Conservation (phyloP, 2,113 vertebrate genomes). For the Scatophagus argus region DNA sequence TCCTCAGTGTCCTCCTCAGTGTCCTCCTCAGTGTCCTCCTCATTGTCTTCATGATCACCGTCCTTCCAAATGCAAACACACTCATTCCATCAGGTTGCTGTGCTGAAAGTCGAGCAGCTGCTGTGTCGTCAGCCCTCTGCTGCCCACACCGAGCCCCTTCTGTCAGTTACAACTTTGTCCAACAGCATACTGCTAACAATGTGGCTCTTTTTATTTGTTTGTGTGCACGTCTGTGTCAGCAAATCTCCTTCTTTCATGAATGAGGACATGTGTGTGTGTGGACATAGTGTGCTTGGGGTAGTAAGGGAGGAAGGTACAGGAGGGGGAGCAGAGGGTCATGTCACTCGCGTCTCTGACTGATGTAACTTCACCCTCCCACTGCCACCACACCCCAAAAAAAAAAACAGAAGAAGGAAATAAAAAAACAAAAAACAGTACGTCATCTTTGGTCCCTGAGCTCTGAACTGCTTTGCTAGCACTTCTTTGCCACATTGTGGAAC, state of each 20-base stretch:
- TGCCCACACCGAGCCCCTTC: conserved; percentile 67
- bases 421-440: conserved; percentile 40
- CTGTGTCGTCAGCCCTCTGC: conserved; percentile 55
- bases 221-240: conserved; percentile 43
- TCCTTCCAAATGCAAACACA: conserved; percentile 45
- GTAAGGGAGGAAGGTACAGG: conserved; percentile 1
- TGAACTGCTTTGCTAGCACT: conserved; percentile 73
- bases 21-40: conserved; percentile 36
- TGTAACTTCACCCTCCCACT: conserved; percentile 54
- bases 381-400: neutral
- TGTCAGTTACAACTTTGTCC: conserved; percentile 63
- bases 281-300: conserved; percentile 22
- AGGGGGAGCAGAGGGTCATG: neutral
- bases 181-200: conserved; percentile 62
- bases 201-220: conserved; percentile 58
- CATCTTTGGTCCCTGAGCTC: conserved; percentile 59
- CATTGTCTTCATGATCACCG: conserved; percentile 12
- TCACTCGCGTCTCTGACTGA: conserved; percentile 38
- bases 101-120: conserved; percentile 60
- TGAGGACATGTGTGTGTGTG: conserved; percentile 46
- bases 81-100: conserved; percentile 65
- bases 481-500: conserved; percentile 73
- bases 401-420: too few species aligned
- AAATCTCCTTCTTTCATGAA: conserved; percentile 51
- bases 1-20: conserved; percentile 30